Evolutionary conservation across 2,797 vertebrate genomes (phyloP).

Genomic region (Pyrocephalus nanus): DNA sequence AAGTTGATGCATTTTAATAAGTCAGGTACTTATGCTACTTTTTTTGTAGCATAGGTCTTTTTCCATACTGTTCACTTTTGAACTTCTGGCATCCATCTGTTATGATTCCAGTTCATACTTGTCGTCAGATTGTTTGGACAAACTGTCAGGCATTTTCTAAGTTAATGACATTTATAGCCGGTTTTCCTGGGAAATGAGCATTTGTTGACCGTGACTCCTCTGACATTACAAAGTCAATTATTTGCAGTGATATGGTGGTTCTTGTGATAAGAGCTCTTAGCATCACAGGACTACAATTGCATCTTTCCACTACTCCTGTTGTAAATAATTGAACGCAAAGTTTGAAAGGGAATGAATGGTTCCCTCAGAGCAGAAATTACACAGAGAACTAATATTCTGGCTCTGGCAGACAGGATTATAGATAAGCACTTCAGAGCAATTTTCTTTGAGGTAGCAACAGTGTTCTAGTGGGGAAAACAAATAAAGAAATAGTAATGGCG

Average conservation of each 20-base stretch:
- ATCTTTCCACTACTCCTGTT: background rate
- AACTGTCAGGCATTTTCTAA: background rate
- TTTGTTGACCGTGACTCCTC: conserved; percentile 11
- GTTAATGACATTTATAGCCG: conserved; percentile 29
- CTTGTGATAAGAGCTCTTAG: background rate
- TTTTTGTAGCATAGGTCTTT: background rate
- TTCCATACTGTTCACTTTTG: background rate
- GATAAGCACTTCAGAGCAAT: background rate
- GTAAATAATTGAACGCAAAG: background rate
- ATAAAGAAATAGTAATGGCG: background rate
- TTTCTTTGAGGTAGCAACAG: background rate
- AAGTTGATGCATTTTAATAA: background rate
- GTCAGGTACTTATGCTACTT: background rate
- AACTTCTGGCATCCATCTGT: background rate
- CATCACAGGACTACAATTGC: background rate
- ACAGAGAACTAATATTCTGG: background rate
- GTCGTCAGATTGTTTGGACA: conserved; percentile 24
- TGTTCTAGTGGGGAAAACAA: background rate
- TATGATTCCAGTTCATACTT: background rate
- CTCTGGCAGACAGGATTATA: background rate
- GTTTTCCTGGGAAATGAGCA: background rate
- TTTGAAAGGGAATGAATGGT: background rate
- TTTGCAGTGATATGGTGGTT: background rate
- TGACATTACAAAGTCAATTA: conserved; percentile 3
- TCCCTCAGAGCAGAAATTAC: background rate